A percentile compares a stretch with the other conserved stretches of the same genome.
These are phyloP conservation scores for Cyclina sinensis DNA, from an alignment of 1,140 invertebrate species.

Conservation along the genomic window DNA sequence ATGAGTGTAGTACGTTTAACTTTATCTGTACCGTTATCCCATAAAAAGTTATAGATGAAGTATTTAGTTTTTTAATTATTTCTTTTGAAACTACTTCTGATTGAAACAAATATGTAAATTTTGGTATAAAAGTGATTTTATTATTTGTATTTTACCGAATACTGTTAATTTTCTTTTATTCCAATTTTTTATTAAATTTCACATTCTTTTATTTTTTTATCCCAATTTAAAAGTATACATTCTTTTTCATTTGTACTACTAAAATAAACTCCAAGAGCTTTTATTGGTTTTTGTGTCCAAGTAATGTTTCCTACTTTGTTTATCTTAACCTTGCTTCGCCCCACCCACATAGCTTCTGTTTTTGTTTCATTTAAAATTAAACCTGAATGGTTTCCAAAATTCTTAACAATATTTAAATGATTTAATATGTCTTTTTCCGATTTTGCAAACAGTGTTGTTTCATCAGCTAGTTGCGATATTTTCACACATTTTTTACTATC, in stretches of 20 bases:
- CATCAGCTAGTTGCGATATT: not conserved
- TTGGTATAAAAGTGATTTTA: too few species aligned
- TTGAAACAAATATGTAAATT: too few species aligned
- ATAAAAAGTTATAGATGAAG: too few species aligned
- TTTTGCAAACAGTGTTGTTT: not conserved
- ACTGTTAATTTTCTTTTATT: too few species aligned
- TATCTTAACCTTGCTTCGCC: not conserved
- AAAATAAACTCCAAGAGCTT: not conserved
- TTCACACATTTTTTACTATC: not conserved
- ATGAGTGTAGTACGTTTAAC: too few species aligned
- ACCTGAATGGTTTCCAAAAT: not conserved
- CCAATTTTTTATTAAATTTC: not conserved
- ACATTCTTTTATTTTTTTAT: not conserved
- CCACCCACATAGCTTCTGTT: not conserved
- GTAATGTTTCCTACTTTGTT: not conserved
- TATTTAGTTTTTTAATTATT: too few species aligned
- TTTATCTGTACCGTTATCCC: too few species aligned
- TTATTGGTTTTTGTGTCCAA: not conserved
- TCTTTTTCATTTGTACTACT: not conserved
- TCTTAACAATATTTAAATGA: not conserved
- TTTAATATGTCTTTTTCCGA: not conserved
- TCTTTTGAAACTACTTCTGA: too few species aligned
- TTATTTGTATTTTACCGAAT: too few species aligned
- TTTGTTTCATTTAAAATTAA: not conserved
- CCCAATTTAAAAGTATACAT: not conserved